Evolutionary conservation across 2,113 vertebrate genomes (phyloP), one percentile per base, ranked within the genome.

Genomic region (Dasyprocta punctata): DNA sequence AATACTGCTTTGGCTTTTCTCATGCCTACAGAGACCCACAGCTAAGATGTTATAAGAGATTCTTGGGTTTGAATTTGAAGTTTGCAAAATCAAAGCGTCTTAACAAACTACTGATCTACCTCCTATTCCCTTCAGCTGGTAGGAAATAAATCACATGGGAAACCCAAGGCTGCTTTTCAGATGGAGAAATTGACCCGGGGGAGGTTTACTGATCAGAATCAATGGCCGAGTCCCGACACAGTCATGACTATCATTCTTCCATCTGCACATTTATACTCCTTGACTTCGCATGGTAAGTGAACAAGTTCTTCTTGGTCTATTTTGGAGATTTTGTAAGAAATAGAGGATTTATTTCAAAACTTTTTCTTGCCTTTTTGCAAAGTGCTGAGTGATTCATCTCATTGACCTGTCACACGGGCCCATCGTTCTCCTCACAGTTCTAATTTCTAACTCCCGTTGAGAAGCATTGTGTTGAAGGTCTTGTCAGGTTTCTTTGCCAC

Each of bases 51-150:
- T 94, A 67, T 8, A n/a, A 91, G 28, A 85, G 67, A 82, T 81
- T 41, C n/a, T 83, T 28, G 24, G 54, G 61, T 90, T 88, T 85
- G 84, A n/a, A 44, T 90, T 90, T 90, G 85, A 92, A 71, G 54
- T 96, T 83, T 92, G 24, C 36, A 89, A 84, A 91, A 94, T 96
- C 92, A 95, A 96, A 98, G 67, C 22, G 33, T 26, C 87, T 95
- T 73, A 87, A 94, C 49, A 91, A 80, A 83, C 54, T 84, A 71
- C 61, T 75, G 88, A 96, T 89, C 60, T 88, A 71, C 28, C 54
- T 49, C 90, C 56, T 94, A 17, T 80, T 96, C 54, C 12, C 28
- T 92, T 91, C 19, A 69, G 41, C 30, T 65, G 58, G 69, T 87
- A 38, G 81, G 82, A 90, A 16, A 41, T 11, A 65, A 92, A 78